Base-by-base conservation (phyloP, 2,888 invertebrate species). In the Rhagonycha lutea region DNA sequence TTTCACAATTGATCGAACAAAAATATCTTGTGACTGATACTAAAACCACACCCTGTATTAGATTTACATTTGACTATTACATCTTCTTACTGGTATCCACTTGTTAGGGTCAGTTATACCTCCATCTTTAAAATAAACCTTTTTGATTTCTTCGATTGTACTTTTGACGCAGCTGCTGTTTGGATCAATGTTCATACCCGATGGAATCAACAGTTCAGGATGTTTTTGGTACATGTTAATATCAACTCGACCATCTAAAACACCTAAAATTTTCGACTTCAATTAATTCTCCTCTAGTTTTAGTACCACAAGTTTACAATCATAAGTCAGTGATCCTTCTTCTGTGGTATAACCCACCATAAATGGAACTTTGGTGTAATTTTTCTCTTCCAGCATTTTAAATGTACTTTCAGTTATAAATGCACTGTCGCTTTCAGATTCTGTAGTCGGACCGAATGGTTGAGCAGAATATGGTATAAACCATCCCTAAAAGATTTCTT, bases 301-400 rank as follows among this genome's bases (percentile, higher is more conserved):
- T 9, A 60, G 10, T 10, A 4, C 23, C 4, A 3, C 4, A 14
- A 5, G 26, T 14, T 72, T 65, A 72, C 72, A 72, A 10, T 60
- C 67, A 2, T 68, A 72, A 26, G 67, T 60, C 14, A 67, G 68
- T 3, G 74, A 32, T 11, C 74, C 74, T 69, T 74, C 74, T 28
- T 74, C 74, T 7, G 74, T 68, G 18, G 14, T 65, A 28, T 47
- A 61, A 3, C 74, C 74, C 8, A 74, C 47, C 24, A 74, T 61
- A 0, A 23, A 32, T 1, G 74, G 74, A 12, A 74, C 74, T 14
- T 29, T 18, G 9, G 18, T 14, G 24, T 12, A 70, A 11, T 70
- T 26, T 12, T 60, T 32, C 2, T 14, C 14, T 24, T 14, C 26
- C 26, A 67, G 63, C 12, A 69, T 62, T 26, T 70, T 61, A 12